Evolutionary conservation across 92 coral and sea anemone genomes (phyloP).

Genomic region (Phenganax subtilis): DNA sequence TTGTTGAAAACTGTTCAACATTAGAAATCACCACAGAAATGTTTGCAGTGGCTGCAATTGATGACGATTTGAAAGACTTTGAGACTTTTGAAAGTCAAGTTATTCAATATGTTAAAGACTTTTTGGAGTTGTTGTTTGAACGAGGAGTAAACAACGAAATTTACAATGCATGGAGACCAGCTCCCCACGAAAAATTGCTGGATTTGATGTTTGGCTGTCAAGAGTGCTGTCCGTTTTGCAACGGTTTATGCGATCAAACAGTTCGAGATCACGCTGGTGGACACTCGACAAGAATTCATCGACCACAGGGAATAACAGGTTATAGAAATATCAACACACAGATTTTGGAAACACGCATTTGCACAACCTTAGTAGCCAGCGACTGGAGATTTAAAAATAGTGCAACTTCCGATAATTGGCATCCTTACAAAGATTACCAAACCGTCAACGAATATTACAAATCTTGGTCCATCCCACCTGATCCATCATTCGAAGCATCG

Average conservation of each 20-base stretch:
- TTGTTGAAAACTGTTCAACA: slow-evolving; percentile 19
- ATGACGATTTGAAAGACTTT: slow-evolving; percentile 10
- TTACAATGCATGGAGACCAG: background rate
- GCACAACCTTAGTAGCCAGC: slow-evolving; percentile 1
- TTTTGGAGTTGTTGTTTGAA: background rate
- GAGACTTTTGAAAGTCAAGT: slow-evolving; percentile 12
- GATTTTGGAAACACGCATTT: background rate
- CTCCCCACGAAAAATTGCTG: slow-evolving; percentile 7
- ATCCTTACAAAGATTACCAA: slow-evolving; percentile 17
- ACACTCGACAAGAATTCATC: slow-evolving; percentile 25
- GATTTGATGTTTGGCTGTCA: slow-evolving; percentile 21
- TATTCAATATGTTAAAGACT: background rate
- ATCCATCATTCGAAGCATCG: slow-evolving; percentile 14
- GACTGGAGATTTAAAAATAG: background rate
- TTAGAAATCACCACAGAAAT: slow-evolving; percentile 13
- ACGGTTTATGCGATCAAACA: slow-evolving; percentile 16
- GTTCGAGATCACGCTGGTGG: slow-evolving; percentile 22
- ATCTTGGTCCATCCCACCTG: slow-evolving; percentile 23
- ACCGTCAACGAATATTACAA: slow-evolving; percentile 12
- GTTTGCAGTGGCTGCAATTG: slow-evolving; percentile 9
- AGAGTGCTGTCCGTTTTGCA: slow-evolving; percentile 24
- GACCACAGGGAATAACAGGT: slow-evolving; percentile 21
- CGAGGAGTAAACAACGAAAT: background rate
- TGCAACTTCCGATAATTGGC: slow-evolving; percentile 7
- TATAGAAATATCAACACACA: background rate